A percentile compares a stretch with the other conserved stretches of the same genome.
Evolutionary conservation across 2,113 vertebrate species (phyloP).

Genomic region (Oncorhynchus gorbuscha): DNA sequence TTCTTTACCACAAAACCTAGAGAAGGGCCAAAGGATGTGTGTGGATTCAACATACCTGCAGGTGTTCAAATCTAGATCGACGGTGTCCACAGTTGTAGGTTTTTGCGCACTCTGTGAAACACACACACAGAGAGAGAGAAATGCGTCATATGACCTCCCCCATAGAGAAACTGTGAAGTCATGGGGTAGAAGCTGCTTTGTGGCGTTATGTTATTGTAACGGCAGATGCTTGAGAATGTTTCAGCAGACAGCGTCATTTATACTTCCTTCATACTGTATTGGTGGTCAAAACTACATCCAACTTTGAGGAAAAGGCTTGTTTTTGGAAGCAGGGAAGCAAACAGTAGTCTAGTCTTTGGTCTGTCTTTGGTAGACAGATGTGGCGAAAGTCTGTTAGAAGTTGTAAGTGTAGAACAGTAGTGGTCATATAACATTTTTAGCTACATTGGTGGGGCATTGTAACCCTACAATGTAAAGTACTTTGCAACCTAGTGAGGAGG

Average conservation of each 20-base stretch:
- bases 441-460: too few species aligned
- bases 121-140: neutral
- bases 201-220: conserved; percentile 6
- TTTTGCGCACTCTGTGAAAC: neutral
- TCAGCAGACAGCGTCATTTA: conserved; percentile 7
- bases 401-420: neutral
- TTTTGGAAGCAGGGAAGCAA: neutral
- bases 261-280: neutral
- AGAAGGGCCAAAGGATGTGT: too few species aligned
- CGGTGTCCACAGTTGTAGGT: neutral
- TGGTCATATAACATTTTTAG: neutral
- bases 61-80: neutral
- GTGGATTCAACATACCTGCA: neutral
- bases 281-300: neutral
- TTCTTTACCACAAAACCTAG: too few species aligned
- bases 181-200: neutral
- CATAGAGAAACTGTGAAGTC: conserved; percentile 12
- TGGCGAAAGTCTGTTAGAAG: neutral
- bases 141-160: neutral
- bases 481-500: neutral
- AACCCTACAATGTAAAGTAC: too few species aligned
- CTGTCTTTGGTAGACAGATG: conserved; percentile 9
- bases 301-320: neutral
- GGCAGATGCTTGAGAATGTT: conserved; percentile 1
- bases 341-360: neutral